phyloP scores from a whole-genome alignment of 1,140 invertebrate genomes.

The Lysiphlebus fabarum region DNA sequence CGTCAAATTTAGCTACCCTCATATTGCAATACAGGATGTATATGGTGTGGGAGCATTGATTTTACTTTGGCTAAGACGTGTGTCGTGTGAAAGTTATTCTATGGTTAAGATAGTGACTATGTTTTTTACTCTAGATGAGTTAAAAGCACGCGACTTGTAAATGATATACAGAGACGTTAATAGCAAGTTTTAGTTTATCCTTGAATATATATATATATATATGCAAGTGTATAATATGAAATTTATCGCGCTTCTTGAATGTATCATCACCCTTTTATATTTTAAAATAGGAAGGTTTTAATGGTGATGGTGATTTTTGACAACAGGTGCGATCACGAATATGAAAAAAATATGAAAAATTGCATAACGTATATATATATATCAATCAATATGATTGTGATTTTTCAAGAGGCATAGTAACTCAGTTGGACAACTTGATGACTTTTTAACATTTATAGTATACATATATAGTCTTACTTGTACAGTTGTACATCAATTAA shows the following conservation, averaged over 20 bases:
- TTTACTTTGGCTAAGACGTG: constrained; percentile 41
- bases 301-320: constrained; percentile 16
- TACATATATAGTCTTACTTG: too few relatives aligned
- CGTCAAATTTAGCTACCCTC: constrained; percentile 22
- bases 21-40: constrained; percentile 35
- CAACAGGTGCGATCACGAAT: constrained; percentile 41
- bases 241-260: constrained; percentile 30
- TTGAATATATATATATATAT: too few relatives aligned
- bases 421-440: too few relatives aligned
- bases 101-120: constrained; percentile 41
- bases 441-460: too few relatives aligned
- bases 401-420: too few relatives aligned
- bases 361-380: too few relatives aligned
- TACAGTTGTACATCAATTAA: too few relatives aligned
- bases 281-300: neutral
- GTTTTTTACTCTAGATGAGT: constrained; percentile 43
- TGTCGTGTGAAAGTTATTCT: constrained; percentile 47
- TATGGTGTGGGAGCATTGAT: constrained; percentile 44
- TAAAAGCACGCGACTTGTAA: constrained; percentile 45
- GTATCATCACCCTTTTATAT: neutral
- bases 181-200: constrained; percentile 20
- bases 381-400: too few relatives aligned
- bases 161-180: constrained; percentile 41
- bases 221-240: constrained; percentile 31
- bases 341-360: neutral